A percentile compares a stretch with the other conserved stretches of the same genome.
These are phyloP conservation scores for Salvelinus sp. DNA, from an alignment of 2,113 vertebrate species.

Conservation along the genomic window DNA sequence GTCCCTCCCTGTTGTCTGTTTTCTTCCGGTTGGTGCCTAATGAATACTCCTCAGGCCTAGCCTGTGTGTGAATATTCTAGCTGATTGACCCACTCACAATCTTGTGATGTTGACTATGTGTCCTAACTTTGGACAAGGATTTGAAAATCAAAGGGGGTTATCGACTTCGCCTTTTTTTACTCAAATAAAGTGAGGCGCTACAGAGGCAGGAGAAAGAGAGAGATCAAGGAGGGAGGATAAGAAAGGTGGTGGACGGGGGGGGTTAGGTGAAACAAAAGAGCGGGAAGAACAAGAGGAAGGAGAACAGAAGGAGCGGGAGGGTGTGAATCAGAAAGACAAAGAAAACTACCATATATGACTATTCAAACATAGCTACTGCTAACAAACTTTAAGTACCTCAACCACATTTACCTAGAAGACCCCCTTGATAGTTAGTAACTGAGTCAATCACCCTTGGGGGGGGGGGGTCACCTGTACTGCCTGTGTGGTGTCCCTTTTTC, in stretches of 20 bases:
- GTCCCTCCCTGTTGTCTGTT: no score
- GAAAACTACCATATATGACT: neutral
- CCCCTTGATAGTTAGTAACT: neutral
- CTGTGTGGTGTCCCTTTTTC: neutral
- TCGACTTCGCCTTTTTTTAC: constrained; percentile 1
- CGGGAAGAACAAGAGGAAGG: constrained; percentile 45
- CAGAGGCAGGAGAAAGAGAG: constrained; percentile 37
- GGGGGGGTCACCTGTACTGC: constrained; percentile 4
- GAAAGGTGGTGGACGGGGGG: neutral
- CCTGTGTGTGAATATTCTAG: neutral
- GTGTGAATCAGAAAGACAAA: neutral
- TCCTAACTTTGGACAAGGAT: neutral
- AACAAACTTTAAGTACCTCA: constrained; percentile 11
- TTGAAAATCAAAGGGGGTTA: neutral
- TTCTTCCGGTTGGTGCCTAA: no score
- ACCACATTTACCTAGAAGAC: neutral
- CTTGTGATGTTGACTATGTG: neutral
- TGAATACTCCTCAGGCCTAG: neutral
- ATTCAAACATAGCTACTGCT: neutral
- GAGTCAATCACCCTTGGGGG: constrained; percentile 52
- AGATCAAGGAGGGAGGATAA: constrained; percentile 26
- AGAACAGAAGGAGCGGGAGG: neutral
- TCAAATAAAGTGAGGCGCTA: no score
- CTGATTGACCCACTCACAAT: neutral
- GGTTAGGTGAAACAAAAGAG: constrained; percentile 34